Evolutionary conservation across 2,888 invertebrate species (phyloP), one percentile per base, ranked within the genome.

Genomic region (Metellina segmentata): DNA sequence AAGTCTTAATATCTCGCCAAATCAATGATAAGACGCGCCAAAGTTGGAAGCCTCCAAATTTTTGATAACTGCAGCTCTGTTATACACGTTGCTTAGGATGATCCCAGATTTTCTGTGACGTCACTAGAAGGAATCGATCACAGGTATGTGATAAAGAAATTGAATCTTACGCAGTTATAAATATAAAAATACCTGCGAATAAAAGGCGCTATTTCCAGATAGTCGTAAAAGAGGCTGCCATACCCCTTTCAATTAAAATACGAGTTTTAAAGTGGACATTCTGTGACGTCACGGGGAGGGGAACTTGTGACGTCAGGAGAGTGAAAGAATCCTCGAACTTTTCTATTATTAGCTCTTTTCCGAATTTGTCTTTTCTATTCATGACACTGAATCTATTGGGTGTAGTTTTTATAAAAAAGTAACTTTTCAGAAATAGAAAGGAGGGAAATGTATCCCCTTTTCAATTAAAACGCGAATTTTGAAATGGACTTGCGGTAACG

Each of bases 81-180:
- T 48, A 51, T 52, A 78, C 49, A 61, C 51, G 61, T 77, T 75
- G 52, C 51, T 20, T 13, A 51, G 48, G 77, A 71, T 77, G 71
- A 83, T 83, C 85, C 79, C 89, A 72, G 83, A 75, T 52, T 77
- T 87, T 72, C 69, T 1, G 53, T 90, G 83, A 90, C 89, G 89
- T 90, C 89, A 90, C 79, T 19, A 53, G 8, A 61, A 19, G 69
- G 70, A 69, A 90, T 90, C 85, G 83, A 90, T 90, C 19, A n/a
- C 49, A 77, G 82, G 77, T 89, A 81, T 74, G 69, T 7, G 34
- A 49, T 16, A 34, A 81, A 61, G 20, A 81, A 81, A 53, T 13
- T 2, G 49, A 20, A 34, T 81, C 20, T 81, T 78, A 19, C 49
- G 19, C 16, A 61, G 77, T 34, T 70, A 69, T 77, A 82, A 77